Evolutionary conservation across 2,888 invertebrate species (phyloP).

Genomic region (Amphiduros pacificus): DNA sequence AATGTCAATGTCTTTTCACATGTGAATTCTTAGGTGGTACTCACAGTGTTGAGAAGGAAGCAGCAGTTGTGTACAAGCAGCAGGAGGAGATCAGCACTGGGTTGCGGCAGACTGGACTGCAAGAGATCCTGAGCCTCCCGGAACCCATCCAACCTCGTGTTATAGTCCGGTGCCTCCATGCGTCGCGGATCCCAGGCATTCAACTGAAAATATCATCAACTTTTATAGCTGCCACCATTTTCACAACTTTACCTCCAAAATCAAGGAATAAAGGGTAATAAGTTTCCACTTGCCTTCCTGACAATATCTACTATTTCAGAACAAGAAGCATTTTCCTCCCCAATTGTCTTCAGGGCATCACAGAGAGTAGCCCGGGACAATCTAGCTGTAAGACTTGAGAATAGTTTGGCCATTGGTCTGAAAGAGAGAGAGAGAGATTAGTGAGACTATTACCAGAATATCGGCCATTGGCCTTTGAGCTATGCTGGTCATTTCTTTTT

Average conservation of each 20-base stretch:
- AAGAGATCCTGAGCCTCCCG: constrained; percentile 64
- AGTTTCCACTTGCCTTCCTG: too few relatives aligned
- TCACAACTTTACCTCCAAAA: too few relatives aligned
- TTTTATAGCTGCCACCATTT: too few relatives aligned
- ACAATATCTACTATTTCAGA: too few relatives aligned
- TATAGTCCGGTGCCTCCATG: constrained; percentile 94
- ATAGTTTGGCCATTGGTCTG: constrained; percentile 69
- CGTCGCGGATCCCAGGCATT: constrained; percentile 86
- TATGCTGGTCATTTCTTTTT: too few relatives aligned
- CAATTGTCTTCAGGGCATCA: constrained; percentile 59
- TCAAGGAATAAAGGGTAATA: too few relatives aligned
- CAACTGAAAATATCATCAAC: constrained; percentile 19
- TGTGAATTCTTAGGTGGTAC: too few relatives aligned
- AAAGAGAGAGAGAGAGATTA: too few relatives aligned
- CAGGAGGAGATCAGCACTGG: constrained; percentile 23
- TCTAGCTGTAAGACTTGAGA: constrained; percentile 70
- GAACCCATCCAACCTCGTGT: constrained; percentile 78
- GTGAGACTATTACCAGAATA: too few relatives aligned
- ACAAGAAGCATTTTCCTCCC: too few relatives aligned
- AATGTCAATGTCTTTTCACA: too few relatives aligned
- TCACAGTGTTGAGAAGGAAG: constrained; percentile 70
- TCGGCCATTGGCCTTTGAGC: too few relatives aligned
- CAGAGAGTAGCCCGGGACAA: constrained; percentile 72
- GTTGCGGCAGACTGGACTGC: neutral
- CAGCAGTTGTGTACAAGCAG: constrained; percentile 79